phyloP scores from a whole-genome alignment of 1,140 invertebrate species.

The Teleogryllus occipitalis region DNA sequence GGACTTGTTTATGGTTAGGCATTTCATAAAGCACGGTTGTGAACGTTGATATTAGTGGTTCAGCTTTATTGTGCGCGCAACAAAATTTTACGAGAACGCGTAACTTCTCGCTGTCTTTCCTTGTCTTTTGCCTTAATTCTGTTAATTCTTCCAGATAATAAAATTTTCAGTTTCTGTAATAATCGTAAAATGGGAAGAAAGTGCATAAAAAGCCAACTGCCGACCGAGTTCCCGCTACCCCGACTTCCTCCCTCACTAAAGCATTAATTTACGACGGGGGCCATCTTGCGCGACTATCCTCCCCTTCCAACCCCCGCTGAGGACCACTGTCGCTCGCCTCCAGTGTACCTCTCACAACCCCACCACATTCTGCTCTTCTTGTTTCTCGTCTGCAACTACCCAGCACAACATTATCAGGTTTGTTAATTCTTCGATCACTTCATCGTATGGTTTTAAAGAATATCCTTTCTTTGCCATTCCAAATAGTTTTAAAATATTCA shows the following conservation, averaged over 20 bases:
- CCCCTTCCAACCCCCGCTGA: neutral
- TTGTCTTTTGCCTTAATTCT: slow-evolving; percentile 5
- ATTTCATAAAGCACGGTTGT: neutral
- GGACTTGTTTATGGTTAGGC: neutral
- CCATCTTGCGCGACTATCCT: neutral
- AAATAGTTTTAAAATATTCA: no score
- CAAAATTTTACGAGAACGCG: neutral
- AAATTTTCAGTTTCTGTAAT: slow-evolving; percentile 6
- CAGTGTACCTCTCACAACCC: no score
- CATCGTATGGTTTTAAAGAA: no score
- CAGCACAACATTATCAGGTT: no score
- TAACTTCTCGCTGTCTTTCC: neutral
- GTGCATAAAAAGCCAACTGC: neutral
- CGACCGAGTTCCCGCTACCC: neutral
- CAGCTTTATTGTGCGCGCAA: neutral
- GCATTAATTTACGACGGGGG: neutral
- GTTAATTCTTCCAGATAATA: slow-evolving; percentile 5
- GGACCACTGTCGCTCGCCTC: no score
- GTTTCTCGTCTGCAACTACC: no score
- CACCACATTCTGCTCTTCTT: no score
- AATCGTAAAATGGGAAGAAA: neutral
- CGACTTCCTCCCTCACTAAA: neutral
- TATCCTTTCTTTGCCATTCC: no score
- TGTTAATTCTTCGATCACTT: no score
- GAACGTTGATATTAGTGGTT: slow-evolving; percentile 4